These are phyloP conservation scores for Phylloscopus trochilus DNA, from an alignment of 2,113 vertebrate genomes.

Conservation along the genomic window DNA sequence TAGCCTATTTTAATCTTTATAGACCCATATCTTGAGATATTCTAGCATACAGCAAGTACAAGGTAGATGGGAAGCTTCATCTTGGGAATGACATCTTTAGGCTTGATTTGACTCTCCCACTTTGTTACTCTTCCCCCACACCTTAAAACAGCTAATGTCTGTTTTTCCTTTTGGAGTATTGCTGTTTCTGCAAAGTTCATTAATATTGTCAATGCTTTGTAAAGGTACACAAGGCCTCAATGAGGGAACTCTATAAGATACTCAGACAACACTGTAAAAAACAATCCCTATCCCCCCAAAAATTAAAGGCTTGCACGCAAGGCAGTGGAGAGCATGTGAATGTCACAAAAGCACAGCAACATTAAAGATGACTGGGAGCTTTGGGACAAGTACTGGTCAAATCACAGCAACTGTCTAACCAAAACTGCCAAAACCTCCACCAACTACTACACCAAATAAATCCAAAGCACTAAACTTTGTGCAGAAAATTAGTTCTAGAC, in stretches of 20 bases:
- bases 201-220: not conserved
- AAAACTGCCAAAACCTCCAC: not conserved
- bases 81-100: not conserved
- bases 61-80: not conserved
- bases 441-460: not conserved
- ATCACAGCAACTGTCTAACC: not conserved
- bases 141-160: not conserved
- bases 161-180: not conserved
- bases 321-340: rapidly evolving
- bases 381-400: not conserved
- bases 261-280: not conserved
- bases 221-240: not conserved
- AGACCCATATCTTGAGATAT: not conserved
- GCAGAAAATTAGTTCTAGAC: not conserved
- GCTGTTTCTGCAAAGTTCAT: not conserved
- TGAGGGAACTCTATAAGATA: not conserved
- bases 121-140: not conserved
- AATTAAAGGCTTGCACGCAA: not conserved
- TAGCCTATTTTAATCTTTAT: not conserved
- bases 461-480: not conserved
- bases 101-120: not conserved
- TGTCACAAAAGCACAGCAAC: not conserved
- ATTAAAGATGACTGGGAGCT: not conserved
- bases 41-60: not conserved
- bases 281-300: not conserved